These are phyloP conservation scores for Leucosticte australis DNA, from an alignment of 2,113 vertebrate genomes.

Conservation along the genomic window DNA sequence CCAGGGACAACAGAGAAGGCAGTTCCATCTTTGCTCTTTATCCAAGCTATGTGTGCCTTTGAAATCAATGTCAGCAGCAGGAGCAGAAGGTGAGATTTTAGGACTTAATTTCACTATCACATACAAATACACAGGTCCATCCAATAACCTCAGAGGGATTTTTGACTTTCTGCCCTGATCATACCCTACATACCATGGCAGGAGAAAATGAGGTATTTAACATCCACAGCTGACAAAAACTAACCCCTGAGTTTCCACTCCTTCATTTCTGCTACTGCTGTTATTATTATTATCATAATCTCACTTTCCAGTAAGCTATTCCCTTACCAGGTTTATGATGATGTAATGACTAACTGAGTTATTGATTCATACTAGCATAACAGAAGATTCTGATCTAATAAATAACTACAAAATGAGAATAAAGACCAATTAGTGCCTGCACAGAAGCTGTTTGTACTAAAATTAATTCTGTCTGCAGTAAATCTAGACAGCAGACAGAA, in stretches of 20 bases:
- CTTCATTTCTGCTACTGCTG: not conserved
- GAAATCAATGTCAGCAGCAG: slow-evolving; percentile 21
- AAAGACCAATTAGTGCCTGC: slow-evolving; percentile 16
- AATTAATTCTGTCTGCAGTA: not conserved
- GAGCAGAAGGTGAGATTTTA: not conserved
- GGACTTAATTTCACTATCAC: slow-evolving; percentile 20
- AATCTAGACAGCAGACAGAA: not conserved
- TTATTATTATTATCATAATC: not conserved
- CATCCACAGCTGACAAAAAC: not conserved
- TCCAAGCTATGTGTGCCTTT: not conserved
- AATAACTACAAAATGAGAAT: not conserved
- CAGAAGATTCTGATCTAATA: not conserved
- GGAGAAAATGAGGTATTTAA: not conserved
- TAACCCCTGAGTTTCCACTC: not conserved
- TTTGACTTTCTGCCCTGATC: not conserved
- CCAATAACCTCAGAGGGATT: not conserved
- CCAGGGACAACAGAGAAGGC: not conserved
- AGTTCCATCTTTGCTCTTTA: not conserved
- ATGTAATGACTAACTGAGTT: not conserved
- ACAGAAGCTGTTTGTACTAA: not conserved
- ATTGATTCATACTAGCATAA: not conserved
- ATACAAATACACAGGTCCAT: slow-evolving; percentile 9
- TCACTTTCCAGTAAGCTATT: not conserved
- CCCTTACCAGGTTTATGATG: not conserved
- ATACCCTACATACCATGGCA: not conserved